phyloP scores from a whole-genome alignment of 2,888 invertebrate genomes.

The Chloroclystis v-ata region DNA sequence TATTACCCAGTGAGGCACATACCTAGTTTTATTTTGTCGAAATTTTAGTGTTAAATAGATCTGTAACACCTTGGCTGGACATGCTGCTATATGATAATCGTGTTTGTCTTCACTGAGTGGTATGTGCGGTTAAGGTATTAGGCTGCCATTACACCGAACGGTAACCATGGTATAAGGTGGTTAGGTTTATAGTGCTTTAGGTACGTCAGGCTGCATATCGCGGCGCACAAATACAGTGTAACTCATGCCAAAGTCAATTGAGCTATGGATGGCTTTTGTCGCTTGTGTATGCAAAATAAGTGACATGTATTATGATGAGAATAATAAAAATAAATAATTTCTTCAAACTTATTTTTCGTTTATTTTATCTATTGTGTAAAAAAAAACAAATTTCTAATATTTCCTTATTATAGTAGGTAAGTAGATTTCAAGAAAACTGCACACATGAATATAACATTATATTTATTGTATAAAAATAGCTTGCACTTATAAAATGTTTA shows the following conservation, averaged over 20 bases:
- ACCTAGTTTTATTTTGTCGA: constrained; percentile 19
- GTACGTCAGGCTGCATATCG: constrained; percentile 31
- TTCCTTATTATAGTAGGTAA: neutral
- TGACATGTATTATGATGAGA: constrained; percentile 71
- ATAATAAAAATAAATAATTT: constrained; percentile 67
- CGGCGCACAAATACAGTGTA: constrained; percentile 68
- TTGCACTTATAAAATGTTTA: constrained; percentile 22
- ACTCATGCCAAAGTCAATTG: constrained; percentile 78
- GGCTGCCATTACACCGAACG: neutral
- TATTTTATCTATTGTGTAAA: constrained; percentile 24
- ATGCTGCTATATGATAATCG: constrained; percentile 3
- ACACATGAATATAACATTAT: neutral
- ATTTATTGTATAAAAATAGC: constrained; percentile 24
- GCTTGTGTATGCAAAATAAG: constrained; percentile 74
- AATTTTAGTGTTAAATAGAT: constrained; percentile 24
- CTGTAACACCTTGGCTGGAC: constrained; percentile 20
- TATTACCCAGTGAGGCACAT: constrained; percentile 22
- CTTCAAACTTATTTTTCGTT: constrained; percentile 55
- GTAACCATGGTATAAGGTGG: constrained; percentile 1
- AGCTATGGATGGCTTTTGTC: constrained; percentile 73
- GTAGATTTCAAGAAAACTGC: neutral
- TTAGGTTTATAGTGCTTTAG: constrained; percentile 18
- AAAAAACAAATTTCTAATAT: no score
- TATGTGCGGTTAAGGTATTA: constrained; percentile 7
- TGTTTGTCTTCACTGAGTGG: neutral